These are phyloP conservation scores for Sceliomorpha sp. DNA, from an alignment of 2,888 invertebrate genomes.

Conservation along the genomic window DNA sequence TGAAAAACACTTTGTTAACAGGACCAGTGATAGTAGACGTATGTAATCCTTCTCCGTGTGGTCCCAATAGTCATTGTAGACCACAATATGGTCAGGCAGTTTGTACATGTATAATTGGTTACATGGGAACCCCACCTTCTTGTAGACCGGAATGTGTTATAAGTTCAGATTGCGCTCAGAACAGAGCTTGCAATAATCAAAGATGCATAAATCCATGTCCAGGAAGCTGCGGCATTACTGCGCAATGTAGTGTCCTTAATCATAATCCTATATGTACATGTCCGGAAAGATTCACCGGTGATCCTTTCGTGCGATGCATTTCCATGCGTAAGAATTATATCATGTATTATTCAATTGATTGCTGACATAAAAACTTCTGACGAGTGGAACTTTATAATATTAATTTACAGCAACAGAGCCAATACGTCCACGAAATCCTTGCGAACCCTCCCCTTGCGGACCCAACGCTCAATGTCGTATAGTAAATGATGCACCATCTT, in stretches of 20 bases:
- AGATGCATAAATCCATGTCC: constrained; percentile 83
- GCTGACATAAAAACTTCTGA: background rate
- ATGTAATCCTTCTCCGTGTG: constrained; percentile 88
- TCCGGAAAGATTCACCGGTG: constrained; percentile 85
- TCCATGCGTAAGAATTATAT: constrained; percentile 77
- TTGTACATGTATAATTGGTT: constrained; percentile 86
- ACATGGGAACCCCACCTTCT: constrained; percentile 85
- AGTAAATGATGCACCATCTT: constrained; percentile 81
- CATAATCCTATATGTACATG: constrained; percentile 91
- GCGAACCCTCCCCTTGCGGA: constrained; percentile 79
- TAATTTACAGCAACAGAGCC: constrained; percentile 79
- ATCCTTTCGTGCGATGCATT: constrained; percentile 88
- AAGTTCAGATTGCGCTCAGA: constrained; percentile 87
- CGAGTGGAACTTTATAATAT: constrained; percentile 10
- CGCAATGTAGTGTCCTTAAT: constrained; percentile 88
- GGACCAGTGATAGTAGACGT: constrained; percentile 83
- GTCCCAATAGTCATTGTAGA: constrained; percentile 89
- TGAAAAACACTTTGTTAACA: too few relatives aligned
- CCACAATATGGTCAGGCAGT: constrained; percentile 87
- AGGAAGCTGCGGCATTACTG: constrained; percentile 83
- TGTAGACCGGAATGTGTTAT: constrained; percentile 86
- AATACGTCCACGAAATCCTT: constrained; percentile 71
- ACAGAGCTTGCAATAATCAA: constrained; percentile 86
- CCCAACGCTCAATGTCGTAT: constrained; percentile 80
- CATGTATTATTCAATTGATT: background rate